A percentile compares a stretch with the other conserved stretches of the same genome.
These are phyloP conservation scores for Drosophila busckii DNA, from an alignment of 1,140 invertebrate genomes.

Conservation along the genomic window DNA sequence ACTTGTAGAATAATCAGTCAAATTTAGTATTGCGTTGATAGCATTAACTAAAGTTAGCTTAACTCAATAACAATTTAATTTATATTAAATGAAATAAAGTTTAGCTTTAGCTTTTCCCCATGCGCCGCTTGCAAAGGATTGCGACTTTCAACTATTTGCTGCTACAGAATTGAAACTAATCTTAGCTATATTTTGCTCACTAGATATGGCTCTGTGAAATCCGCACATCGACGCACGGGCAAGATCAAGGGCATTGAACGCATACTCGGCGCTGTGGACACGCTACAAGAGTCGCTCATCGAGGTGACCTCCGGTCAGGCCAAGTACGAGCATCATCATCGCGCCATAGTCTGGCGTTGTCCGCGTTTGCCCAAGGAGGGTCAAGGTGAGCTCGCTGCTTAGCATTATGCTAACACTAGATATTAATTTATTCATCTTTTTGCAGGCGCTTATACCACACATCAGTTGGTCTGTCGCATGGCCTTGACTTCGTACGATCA, in stretches of 20 bases:
- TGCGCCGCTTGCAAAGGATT: too few species aligned
- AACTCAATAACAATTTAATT: too few species aligned
- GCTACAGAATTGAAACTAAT: neutral
- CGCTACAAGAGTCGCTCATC: slow-evolving; percentile 94
- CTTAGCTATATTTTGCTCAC: neutral
- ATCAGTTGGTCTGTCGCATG: slow-evolving; percentile 95
- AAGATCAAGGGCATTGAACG: slow-evolving; percentile 97
- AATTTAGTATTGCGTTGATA: too few species aligned
- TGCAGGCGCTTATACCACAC: slow-evolving; percentile 96
- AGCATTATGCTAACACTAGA: slow-evolving; percentile 1
- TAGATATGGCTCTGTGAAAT: slow-evolving; percentile 97
- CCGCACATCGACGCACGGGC: slow-evolving; percentile 92
- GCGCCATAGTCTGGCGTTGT: slow-evolving; percentile 98
- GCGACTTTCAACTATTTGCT: too few species aligned
- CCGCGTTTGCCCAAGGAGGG: slow-evolving; percentile 96
- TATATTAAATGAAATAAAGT: too few species aligned
- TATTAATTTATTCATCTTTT: neutral
- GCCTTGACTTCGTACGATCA: slow-evolving; percentile 98
- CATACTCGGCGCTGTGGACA: slow-evolving; percentile 94
- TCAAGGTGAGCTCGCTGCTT: slow-evolving; percentile 85
- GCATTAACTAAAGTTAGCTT: too few species aligned
- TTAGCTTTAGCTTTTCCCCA: too few species aligned
- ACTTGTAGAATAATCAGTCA: too few species aligned
- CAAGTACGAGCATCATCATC: slow-evolving; percentile 99
- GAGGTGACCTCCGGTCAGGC: slow-evolving; percentile 98